Evolutionary conservation across 2,797 vertebrate genomes (phyloP), one percentile per base, ranked within the genome.

Genomic region (Avahi laniger): DNA sequence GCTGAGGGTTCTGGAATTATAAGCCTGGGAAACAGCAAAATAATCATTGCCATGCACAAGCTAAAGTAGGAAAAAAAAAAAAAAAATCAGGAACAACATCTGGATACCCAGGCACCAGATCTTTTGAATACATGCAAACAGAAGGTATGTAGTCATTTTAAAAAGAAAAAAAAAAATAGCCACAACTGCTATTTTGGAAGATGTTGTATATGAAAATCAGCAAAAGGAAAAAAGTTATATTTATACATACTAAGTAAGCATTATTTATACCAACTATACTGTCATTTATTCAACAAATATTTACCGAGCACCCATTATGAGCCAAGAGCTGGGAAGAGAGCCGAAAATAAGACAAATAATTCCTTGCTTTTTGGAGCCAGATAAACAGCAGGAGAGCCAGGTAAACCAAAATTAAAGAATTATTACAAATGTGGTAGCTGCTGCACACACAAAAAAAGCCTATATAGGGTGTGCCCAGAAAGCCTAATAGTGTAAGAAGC

Each of bases 201-300:
- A 86, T 35, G 30, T 17, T 83, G 57, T 91, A 86, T 85, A 93
- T 52, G 70, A 93, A 97, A 96, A 97, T 67, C 76, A 94, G 48
- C 65, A 93, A 96, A 95, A 85, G 43, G 63, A 73, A 83, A 75
- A 79, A 86, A 80, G 46, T 69, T 94, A 48, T 76, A 95, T 83
- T 91, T 95, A 91, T 54, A 80, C 52, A 92, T 69, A 93, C 35
- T 72, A 88, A 96, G 41, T 57, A 96, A 85, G n/a, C 67, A 82
- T 41, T 57, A 92, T 96, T 95, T 95, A 89, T 43, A 94, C 73
- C 67, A 95, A 91, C 79, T 81, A 78, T 73, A 87, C 70, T 93
- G 67, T 69, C 93, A 96, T 78, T 75, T 84, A 81, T 61, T 97
- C 70, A 93, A 96, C 75, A 97, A 93, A 96, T 94, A 96, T 70